Percentiles rank a stretch among this genome's conserved stretches.
Conservation (phyloP, 2,888 invertebrate genomes). For the Syrista parreyssii region DNA sequence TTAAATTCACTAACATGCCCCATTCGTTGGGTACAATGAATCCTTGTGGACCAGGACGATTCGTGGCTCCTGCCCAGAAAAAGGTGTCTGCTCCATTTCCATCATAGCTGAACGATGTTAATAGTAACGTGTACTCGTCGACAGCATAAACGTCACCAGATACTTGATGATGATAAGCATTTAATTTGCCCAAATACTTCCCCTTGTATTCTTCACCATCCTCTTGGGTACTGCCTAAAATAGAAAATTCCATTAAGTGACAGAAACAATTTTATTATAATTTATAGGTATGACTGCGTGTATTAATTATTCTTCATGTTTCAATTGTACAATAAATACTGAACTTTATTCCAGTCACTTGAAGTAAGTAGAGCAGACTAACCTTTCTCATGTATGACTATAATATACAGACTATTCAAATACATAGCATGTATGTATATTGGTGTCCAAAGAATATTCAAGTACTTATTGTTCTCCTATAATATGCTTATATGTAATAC, state of each 20-base stretch:
- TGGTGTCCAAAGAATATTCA: neutral
- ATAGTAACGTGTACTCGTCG: conserved; percentile 83
- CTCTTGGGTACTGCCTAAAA: conserved; percentile 60
- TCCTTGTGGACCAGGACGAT: conserved; percentile 89
- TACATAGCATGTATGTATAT: neutral
- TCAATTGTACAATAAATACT: neutral
- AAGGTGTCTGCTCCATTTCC: conserved; percentile 92
- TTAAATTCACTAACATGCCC: conserved; percentile 75
- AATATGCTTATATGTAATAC: neutral
- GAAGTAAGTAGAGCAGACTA: neutral
- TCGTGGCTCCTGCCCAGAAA: conserved; percentile 92
- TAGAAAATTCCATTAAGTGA: neutral
- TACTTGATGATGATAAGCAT: conserved; percentile 93
- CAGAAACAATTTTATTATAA: neutral
- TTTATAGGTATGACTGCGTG: neutral
- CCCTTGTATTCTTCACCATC: conserved; percentile 83
- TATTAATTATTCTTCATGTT: neutral
- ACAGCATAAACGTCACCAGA: conserved; percentile 91
- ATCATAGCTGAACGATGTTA: conserved; percentile 88
- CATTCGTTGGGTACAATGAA: conserved; percentile 91
- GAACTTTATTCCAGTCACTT: neutral
- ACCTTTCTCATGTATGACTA: neutral
- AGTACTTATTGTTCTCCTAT: neutral
- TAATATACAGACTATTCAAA: neutral
- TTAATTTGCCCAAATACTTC: conserved; percentile 84